Percentiles rank a stretch among this genome's conserved stretches.
phyloP scores from a whole-genome alignment of 2,888 invertebrate species.

The Serripes groenlandicus region DNA sequence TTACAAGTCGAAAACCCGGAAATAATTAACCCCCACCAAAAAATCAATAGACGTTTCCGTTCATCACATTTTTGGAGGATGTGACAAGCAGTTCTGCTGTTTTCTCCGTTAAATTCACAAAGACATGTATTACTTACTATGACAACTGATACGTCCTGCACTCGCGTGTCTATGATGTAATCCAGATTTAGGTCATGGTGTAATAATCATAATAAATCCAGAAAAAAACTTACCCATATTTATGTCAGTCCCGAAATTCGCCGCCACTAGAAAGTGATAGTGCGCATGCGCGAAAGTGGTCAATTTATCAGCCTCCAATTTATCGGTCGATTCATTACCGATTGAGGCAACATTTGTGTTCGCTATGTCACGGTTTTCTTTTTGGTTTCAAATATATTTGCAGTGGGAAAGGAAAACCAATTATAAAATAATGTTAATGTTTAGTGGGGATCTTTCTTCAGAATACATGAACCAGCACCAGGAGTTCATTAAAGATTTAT shows the following conservation, averaged over 20 bases:
- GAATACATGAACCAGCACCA: too few relatives aligned
- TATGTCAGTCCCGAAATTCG: conserved; percentile 36
- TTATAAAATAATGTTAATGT: too few relatives aligned
- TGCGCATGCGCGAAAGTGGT: conserved; percentile 54
- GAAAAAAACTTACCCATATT: conserved; percentile 58
- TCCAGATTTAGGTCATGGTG: conserved; percentile 13
- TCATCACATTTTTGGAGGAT: not conserved
- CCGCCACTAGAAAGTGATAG: conserved; percentile 42
- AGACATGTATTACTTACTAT: not conserved
- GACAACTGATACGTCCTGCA: not conserved
- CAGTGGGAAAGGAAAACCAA: too few relatives aligned
- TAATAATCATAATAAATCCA: conserved; percentile 21
- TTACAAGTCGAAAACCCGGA: conserved; percentile 23
- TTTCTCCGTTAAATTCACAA: not conserved
- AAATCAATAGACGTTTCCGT: conserved; percentile 31
- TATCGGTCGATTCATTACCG: too few relatives aligned
- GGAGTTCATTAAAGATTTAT: too few relatives aligned
- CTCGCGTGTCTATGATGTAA: not conserved
- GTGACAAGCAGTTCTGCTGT: not conserved
- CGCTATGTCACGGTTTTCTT: too few relatives aligned
- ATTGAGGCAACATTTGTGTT: too few relatives aligned
- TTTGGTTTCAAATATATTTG: too few relatives aligned
- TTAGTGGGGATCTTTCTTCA: too few relatives aligned
- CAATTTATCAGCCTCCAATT: not conserved
- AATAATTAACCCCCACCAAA: conserved; percentile 3